Conservation (phyloP, 2,113 vertebrate genomes). For the Sitta europaea region DNA sequence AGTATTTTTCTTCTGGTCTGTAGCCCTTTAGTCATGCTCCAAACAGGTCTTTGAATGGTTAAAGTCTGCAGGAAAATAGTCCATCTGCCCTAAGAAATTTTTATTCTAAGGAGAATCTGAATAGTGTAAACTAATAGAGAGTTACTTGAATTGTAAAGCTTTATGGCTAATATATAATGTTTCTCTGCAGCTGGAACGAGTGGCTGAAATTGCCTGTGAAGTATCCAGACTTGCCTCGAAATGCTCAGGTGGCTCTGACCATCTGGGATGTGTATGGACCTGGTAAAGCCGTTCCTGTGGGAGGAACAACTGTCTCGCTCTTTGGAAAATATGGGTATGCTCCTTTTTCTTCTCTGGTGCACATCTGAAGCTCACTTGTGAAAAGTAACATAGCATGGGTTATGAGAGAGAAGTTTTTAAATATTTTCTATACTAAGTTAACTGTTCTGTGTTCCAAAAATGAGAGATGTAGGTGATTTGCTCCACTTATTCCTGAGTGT, state of each 20-base stretch:
- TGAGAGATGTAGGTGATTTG: fast-evolving
- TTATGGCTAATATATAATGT: neutral
- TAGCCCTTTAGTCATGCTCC: neutral
- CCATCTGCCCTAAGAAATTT: neutral
- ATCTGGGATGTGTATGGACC: conserved; percentile 98
- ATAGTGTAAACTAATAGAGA: neutral
- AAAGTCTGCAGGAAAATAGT: neutral
- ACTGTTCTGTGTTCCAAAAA: neutral
- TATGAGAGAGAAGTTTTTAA: neutral
- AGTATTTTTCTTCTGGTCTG: neutral
- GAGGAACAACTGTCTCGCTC: conserved; percentile 92
- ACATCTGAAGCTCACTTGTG: neutral
- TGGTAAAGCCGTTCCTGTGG: conserved; percentile 90
- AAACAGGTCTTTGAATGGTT: neutral
- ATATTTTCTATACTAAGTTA: neutral
- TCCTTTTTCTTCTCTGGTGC: neutral
- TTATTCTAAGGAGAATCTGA: neutral
- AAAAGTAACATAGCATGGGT: neutral
- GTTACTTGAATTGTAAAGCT: neutral
- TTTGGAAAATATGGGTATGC: conserved; percentile 96
- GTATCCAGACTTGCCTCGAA: conserved; percentile 94
- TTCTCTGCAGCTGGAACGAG: conserved; percentile 89
- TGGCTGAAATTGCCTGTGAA: conserved; percentile 96
- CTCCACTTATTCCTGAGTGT: neutral
- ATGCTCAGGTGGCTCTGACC: conserved; percentile 92